These are phyloP conservation scores for Andrena haemorrhoa DNA, from an alignment of 2,888 invertebrate species.

Conservation along the genomic window DNA sequence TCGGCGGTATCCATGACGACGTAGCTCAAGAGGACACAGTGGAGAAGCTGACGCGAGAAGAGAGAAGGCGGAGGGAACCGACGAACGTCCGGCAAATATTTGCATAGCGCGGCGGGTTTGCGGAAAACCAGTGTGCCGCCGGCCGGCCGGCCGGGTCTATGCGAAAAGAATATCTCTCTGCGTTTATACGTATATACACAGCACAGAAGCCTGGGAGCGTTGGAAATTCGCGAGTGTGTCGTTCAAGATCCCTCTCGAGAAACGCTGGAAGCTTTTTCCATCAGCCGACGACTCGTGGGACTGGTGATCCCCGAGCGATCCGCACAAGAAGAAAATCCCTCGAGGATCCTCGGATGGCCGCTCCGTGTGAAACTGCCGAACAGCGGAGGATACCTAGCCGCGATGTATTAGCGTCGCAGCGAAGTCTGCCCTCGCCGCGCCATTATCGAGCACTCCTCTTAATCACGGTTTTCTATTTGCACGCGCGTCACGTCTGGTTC, in stretches of 20 bases:
- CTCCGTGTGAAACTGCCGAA: conserved; percentile 26
- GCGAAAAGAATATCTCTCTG: conserved; percentile 54
- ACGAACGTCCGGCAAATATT: conserved; percentile 79
- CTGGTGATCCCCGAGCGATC: conserved; percentile 21
- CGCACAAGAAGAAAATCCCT: conserved; percentile 36
- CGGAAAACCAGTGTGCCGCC: conserved; percentile 70
- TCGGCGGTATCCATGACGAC: conserved; percentile 80
- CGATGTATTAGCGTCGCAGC: conserved; percentile 2
- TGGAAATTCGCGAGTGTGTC: conserved; percentile 44
- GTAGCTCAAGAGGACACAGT: conserved; percentile 55
- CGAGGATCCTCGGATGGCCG: conserved; percentile 9
- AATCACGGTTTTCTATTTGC: conserved; percentile 18
- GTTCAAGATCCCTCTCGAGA: conserved; percentile 27
- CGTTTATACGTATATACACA: not conserved
- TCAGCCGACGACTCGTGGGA: conserved; percentile 4
- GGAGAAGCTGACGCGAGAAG: conserved; percentile 62
- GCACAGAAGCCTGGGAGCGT: not conserved
- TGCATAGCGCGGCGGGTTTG: conserved; percentile 74
- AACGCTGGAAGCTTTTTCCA: conserved; percentile 27
- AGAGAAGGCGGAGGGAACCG: conserved; percentile 58
- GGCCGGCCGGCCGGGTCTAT: conserved; percentile 40
- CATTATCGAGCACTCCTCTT: conserved; percentile 6
- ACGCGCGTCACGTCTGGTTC: not conserved
- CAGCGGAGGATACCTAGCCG: conserved; percentile 34
- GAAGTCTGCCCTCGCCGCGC: conserved; percentile 27